A percentile compares a stretch with the other conserved stretches of the same genome.
phyloP scores from a whole-genome alignment of 2,888 invertebrate genomes.

The Rhabditophanes sp. region DNA sequence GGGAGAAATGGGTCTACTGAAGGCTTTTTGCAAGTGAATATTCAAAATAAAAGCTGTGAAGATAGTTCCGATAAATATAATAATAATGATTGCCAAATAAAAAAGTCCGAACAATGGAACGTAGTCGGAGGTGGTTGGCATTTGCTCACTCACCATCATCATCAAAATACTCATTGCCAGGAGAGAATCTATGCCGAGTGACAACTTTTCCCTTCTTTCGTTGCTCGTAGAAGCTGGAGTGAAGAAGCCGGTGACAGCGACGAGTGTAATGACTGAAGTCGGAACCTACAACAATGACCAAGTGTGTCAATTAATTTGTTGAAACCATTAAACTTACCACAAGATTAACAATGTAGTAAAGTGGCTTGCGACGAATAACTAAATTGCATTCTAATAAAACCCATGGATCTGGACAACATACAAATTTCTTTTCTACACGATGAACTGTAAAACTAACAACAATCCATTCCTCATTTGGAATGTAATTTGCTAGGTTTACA shows the following conservation, averaged over 20 bases:
- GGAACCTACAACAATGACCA: conserved; percentile 44
- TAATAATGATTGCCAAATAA: conserved; percentile 38
- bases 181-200: conserved; percentile 40
- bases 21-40: conserved; percentile 40
- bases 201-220: conserved; percentile 38
- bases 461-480: conserved; percentile 41
- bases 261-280: conserved; percentile 46
- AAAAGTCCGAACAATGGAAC: conserved; percentile 38
- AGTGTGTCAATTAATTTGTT: too few species aligned
- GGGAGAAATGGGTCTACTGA: conserved; percentile 36
- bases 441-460: conserved; percentile 34
- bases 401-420: conserved; percentile 42
- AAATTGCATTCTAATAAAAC: conserved; percentile 35
- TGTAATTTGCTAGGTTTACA: conserved; percentile 39
- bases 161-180: conserved; percentile 49
- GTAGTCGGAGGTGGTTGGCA: conserved; percentile 47
- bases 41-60: conserved; percentile 42
- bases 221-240: conserved; percentile 47
- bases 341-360: conserved; percentile 29
- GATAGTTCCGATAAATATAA: conserved; percentile 42
- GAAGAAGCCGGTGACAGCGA: conserved; percentile 47
- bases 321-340: too few species aligned
- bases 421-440: conserved; percentile 37
- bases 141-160: conserved; percentile 48
- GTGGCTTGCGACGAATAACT: conserved; percentile 34